These are phyloP conservation scores for Peromyscus polionotus DNA, from an alignment of 2,113 vertebrate species.

Conservation along the genomic window DNA sequence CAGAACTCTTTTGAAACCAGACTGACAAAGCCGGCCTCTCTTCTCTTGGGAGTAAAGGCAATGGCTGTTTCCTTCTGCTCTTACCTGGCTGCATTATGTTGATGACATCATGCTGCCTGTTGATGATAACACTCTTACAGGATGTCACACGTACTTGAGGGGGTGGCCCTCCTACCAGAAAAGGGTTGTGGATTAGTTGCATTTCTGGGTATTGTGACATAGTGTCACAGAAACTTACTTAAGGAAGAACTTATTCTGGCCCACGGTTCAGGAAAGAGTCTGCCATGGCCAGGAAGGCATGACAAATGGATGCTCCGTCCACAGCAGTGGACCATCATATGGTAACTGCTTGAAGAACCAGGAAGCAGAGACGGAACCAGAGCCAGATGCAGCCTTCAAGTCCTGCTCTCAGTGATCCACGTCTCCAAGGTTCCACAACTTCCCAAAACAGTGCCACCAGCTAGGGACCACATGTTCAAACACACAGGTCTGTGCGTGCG, in stretches of 20 bases:
- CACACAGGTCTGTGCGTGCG: background rate
- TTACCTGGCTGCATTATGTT: background rate
- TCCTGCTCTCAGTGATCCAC: too few relatives aligned
- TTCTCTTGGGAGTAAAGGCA: background rate
- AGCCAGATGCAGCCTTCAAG: background rate
- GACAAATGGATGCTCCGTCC: background rate
- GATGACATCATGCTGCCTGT: background rate
- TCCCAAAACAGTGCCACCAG: background rate
- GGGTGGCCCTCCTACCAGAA: background rate
- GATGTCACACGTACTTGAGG: background rate
- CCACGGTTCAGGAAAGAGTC: background rate
- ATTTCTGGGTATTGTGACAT: background rate
- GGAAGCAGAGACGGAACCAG: background rate
- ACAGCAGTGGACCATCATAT: background rate
- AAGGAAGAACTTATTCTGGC: background rate
- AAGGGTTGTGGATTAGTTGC: background rate
- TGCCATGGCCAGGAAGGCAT: background rate
- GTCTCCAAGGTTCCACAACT: background rate
- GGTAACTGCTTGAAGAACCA: background rate
- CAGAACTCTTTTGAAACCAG: background rate
- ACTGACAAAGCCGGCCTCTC: background rate
- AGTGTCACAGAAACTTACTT: background rate
- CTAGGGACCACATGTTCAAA: background rate
- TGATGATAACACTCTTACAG: background rate
- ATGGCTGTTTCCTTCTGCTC: background rate